Evolutionary conservation across 2,113 vertebrate genomes (phyloP).

Genomic region (Tricholaema leucomelas): DNA sequence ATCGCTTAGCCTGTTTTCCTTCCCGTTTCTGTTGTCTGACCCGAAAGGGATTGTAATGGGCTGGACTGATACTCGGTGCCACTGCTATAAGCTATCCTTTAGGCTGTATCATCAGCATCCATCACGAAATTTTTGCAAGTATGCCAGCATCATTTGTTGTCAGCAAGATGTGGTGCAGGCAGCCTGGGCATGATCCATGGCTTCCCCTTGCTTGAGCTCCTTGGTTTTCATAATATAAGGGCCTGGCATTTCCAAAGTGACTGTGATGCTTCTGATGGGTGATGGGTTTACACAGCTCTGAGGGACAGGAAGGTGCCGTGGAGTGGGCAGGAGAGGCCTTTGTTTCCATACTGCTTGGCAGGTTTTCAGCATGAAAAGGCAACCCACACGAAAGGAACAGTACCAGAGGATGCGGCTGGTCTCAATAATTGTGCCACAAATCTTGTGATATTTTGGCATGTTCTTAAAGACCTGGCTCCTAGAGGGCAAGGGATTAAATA

Average conservation of each 20-base stretch:
- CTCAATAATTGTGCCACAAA: slow-evolving; percentile 11
- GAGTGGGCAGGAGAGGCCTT: rapidly evolving
- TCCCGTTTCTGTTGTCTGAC: background rate
- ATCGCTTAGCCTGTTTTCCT: background rate
- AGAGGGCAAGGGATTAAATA: slow-evolving; percentile 18
- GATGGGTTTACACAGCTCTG: rapidly evolving
- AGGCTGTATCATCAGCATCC: background rate
- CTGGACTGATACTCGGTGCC: background rate
- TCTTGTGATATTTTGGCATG: slow-evolving; percentile 43
- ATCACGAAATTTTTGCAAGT: background rate
- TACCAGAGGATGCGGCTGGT: background rate
- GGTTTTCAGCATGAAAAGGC: background rate
- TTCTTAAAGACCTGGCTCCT: slow-evolving; percentile 40
- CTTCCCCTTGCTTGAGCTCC: background rate
- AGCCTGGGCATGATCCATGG: rapidly evolving
- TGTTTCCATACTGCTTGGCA: background rate
- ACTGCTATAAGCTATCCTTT: background rate
- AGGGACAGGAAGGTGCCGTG: background rate
- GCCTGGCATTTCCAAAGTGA: rapidly evolving
- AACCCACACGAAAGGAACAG: background rate
- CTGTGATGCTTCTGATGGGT: background rate
- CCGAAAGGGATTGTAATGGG: background rate
- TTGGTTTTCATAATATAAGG: background rate
- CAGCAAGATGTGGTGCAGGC: rapidly evolving
- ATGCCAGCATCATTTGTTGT: background rate